Evolutionary conservation across 2,113 vertebrate genomes (phyloP), one percentile per base, ranked within the genome.

Genomic region (Podocnemis expansa): DNA sequence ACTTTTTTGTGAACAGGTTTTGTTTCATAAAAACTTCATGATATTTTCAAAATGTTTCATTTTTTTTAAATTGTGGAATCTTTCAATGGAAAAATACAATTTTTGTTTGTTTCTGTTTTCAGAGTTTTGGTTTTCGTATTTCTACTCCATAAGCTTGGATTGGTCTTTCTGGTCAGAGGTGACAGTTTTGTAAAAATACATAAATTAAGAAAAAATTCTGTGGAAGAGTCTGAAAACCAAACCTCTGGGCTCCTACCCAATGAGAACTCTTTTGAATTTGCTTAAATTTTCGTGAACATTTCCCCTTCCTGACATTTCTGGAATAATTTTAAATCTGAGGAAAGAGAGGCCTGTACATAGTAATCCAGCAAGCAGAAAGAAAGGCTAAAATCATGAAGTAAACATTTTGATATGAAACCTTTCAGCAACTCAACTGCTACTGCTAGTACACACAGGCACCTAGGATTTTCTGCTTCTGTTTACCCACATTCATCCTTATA

Each of bases 391-490:
- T 97, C 96, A 92, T 95, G 95, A 94, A 95, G 95, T 94, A 96
- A 97, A 97, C 96, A 97, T 93, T 96, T 97, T 96, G 94, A 96
- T 95, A 97, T 94, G 92, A 97, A 67, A 85, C 96, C 95, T 97
- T 97, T 96, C 94, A 91, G 88, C 91, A 95, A 94, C 82, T 67
- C 25, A 58, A 58, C 56, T 58, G 29, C 56, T 27, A 10, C 55
- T 58, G 4, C 56, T 11, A 24, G 25, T 4, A 58, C 56, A 12
- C 56, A 58, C 27, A 11, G 4, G 10, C 10, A 10, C 56, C 56
- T 29, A 29, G 24, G 25, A 52, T 52, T 92, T 89, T 86, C 92
- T 88, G 93, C 93, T 97, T 95, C 94, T 96, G 94, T 90, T 97
- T 97, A 97, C 95, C 95, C 95, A 95, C 91, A 80, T 82, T 80